Evolutionary conservation across 2,113 vertebrate genomes (phyloP).

Genomic region (Plectropomus leopardus): DNA sequence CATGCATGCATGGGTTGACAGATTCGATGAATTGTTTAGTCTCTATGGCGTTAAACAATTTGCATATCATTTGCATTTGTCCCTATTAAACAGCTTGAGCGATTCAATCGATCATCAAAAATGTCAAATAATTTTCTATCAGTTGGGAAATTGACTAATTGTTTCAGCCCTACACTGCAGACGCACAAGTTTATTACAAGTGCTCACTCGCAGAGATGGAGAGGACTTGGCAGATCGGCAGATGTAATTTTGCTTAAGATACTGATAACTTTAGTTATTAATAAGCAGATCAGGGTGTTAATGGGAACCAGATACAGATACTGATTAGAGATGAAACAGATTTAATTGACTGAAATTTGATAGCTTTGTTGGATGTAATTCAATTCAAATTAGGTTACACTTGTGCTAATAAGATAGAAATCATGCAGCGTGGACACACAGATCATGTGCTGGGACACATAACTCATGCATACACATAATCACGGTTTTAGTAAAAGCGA

Average conservation of each 20-base stretch:
- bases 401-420: constrained; percentile 48
- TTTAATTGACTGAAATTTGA: constrained; percentile 55
- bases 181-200: constrained; percentile 8
- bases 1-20: not conserved
- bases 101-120: not conserved
- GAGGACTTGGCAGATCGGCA: not conserved
- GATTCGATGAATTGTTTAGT: not conserved
- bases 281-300: constrained; percentile 18
- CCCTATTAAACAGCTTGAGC: not conserved
- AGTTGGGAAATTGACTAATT: not conserved
- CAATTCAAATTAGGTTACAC: constrained; percentile 58
- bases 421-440: constrained; percentile 36
- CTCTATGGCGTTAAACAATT: not conserved
- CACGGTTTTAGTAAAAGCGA: constrained; percentile 38
- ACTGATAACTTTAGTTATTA: constrained; percentile 40
- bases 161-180: not conserved
- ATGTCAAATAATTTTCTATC: not conserved
- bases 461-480: constrained; percentile 40
- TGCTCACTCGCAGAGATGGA: not conserved
- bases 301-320: constrained; percentile 58
- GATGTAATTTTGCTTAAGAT: not conserved
- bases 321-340: constrained; percentile 55
- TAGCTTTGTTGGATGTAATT: constrained; percentile 56
- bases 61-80: not conserved
- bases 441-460: constrained; percentile 29